Evolutionary conservation across 2,113 vertebrate genomes (phyloP).

Genomic region (Oreochromis tanganicae): DNA sequence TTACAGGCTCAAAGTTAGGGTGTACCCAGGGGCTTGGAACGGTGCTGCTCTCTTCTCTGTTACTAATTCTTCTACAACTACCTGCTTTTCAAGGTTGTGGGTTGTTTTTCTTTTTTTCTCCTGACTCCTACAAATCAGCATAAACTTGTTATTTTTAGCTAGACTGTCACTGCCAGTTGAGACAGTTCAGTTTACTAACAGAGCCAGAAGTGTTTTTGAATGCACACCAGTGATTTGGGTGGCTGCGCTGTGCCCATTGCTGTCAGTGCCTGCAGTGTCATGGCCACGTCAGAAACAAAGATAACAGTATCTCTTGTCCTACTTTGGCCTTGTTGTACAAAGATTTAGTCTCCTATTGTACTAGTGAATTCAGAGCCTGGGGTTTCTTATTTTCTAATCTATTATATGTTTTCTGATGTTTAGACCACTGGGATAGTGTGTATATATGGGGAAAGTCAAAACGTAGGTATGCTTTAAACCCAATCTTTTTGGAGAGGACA

Average conservation of each 20-base stretch:
- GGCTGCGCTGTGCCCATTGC: neutral
- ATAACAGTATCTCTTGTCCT: constrained; percentile 42
- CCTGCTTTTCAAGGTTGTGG: neutral
- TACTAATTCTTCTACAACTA: neutral
- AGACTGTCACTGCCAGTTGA: neutral
- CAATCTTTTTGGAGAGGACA: neutral
- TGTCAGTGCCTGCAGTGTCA: constrained; percentile 10
- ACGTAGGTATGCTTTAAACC: neutral
- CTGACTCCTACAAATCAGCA: neutral
- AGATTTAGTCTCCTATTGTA: constrained; percentile 30
- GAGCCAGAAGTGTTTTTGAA: neutral
- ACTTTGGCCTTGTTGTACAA: constrained; percentile 10
- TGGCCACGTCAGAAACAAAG: neutral
- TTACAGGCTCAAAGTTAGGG: constrained; percentile 30
- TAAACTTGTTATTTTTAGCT: neutral
- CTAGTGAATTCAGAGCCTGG: neutral
- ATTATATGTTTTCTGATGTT: neutral
- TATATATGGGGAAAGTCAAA: neutral
- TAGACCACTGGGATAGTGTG: neutral
- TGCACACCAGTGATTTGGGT: neutral
- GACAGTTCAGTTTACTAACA: neutral
- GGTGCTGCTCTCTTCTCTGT: neutral
- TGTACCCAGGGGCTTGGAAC: neutral
- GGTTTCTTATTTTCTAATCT: neutral
- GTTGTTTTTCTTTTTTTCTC: neutral